A percentile compares a stretch with the other conserved stretches of the same genome.
phyloP scores from a whole-genome alignment of 2,888 invertebrate genomes.

The Charanyca ferruginea region DNA sequence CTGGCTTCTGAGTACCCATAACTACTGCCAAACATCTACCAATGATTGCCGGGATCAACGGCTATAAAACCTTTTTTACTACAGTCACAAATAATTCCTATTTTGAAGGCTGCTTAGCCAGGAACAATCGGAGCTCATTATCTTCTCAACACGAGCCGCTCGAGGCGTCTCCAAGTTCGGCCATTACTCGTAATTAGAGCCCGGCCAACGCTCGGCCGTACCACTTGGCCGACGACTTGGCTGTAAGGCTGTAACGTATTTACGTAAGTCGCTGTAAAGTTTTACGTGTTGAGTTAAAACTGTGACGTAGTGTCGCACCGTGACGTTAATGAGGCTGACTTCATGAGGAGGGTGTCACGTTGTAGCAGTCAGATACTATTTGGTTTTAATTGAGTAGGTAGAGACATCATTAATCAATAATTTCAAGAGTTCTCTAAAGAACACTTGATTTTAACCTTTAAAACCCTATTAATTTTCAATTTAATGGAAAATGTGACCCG shows the following conservation, averaged over 20 bases:
- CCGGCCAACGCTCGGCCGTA: slow-evolving; percentile 33
- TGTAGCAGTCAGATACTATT: not conserved
- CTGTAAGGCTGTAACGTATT: slow-evolving; percentile 47
- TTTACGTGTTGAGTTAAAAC: slow-evolving; percentile 16
- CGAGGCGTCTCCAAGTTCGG: slow-evolving; percentile 49
- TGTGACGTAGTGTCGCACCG: slow-evolving; percentile 2
- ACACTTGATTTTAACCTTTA: too few relatives aligned
- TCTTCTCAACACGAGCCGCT: slow-evolving; percentile 30
- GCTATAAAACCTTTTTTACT: too few relatives aligned
- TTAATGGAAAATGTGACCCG: too few relatives aligned
- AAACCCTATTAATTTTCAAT: too few relatives aligned
- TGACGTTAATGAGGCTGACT: slow-evolving; percentile 7
- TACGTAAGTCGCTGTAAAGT: slow-evolving; percentile 44
- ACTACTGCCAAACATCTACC: too few relatives aligned
- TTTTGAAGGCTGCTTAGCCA: slow-evolving; percentile 22
- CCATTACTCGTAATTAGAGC: slow-evolving; percentile 63
- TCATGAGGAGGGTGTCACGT: slow-evolving; percentile 1
- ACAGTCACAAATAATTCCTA: not conserved
- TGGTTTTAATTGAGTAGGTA: not conserved
- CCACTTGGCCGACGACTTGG: slow-evolving; percentile 36
- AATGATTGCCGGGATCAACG: too few relatives aligned
- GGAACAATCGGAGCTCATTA: slow-evolving; percentile 57
- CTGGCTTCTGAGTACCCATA: too few relatives aligned
- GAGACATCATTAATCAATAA: too few relatives aligned
- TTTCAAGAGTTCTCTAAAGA: too few relatives aligned